Percentiles rank a stretch among this genome's conserved stretches.
Conservation (phyloP, 2,797 vertebrate species). For the Sibirionetta formosa region DNA sequence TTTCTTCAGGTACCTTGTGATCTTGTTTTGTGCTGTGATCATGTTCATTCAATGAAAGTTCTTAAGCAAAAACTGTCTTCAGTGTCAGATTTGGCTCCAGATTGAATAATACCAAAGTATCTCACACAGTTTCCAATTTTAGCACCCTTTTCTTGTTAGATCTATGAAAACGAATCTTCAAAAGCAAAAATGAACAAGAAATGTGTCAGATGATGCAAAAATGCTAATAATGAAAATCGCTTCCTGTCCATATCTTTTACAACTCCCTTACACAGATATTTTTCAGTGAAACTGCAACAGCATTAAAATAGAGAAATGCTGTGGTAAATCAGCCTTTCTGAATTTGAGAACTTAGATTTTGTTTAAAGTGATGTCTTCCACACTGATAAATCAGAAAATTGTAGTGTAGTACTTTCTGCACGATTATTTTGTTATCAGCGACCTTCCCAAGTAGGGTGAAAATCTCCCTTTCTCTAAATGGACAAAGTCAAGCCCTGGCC, state of each 20-base stretch:
- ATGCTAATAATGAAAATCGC: neutral
- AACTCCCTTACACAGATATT: neutral
- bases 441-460: neutral
- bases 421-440: neutral
- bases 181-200: constrained; percentile 25
- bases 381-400: neutral
- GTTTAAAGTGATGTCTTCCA: neutral
- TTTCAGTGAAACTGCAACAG: neutral
- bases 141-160: constrained; percentile 48
- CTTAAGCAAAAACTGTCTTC: constrained; percentile 53
- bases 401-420: neutral
- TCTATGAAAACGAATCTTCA: neutral
- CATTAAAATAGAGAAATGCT: neutral
- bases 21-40: constrained; percentile 51
- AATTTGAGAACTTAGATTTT: neutral
- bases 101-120: neutral
- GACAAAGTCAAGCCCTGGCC: neutral
- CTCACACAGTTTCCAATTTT: constrained; percentile 50
- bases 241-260: neutral
- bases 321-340: neutral
- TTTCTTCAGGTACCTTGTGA: constrained; percentile 30
- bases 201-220: neutral
- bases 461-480: neutral
- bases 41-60: constrained; percentile 31
- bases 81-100: neutral